phyloP scores from a whole-genome alignment of 2,113 vertebrate species.

The Oceanites oceanicus region DNA sequence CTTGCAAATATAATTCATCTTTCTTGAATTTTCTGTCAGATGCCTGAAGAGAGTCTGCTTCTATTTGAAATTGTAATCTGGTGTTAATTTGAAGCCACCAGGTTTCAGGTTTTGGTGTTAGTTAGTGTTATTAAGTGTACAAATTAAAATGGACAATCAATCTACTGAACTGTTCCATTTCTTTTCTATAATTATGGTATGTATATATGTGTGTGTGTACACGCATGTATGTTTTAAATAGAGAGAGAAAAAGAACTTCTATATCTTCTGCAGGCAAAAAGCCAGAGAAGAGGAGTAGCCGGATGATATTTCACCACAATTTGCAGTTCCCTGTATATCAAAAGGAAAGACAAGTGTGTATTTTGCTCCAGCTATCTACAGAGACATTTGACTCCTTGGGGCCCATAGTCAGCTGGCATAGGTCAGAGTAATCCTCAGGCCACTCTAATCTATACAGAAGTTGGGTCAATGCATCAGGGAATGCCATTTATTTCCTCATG shows the following conservation, averaged over 20 bases:
- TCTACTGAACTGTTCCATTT: background rate
- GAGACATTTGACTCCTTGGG: background rate
- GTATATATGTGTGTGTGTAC: background rate
- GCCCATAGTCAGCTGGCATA: background rate
- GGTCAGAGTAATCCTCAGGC: background rate
- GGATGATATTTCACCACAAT: background rate
- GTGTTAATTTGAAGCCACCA: background rate
- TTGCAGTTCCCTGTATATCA: background rate
- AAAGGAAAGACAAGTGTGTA: background rate
- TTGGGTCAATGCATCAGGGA: background rate
- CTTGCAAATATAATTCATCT: background rate
- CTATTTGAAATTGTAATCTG: constrained; percentile 6
- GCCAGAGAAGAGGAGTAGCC: background rate
- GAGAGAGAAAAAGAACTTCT: background rate
- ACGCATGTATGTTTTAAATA: background rate
- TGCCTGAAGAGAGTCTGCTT: background rate
- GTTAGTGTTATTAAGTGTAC: background rate
- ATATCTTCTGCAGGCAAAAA: background rate
- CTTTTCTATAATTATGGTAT: background rate
- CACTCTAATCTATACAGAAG: background rate
- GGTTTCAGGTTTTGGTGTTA: background rate
- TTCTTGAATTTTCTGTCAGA: constrained; percentile 8
- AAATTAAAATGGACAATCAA: background rate
- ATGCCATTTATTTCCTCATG: background rate
- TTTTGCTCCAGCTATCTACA: background rate